Evolutionary conservation across 1,140 invertebrate species (phyloP), one percentile per base, ranked within the genome.

Genomic region (Chlorops oryzae): DNA sequence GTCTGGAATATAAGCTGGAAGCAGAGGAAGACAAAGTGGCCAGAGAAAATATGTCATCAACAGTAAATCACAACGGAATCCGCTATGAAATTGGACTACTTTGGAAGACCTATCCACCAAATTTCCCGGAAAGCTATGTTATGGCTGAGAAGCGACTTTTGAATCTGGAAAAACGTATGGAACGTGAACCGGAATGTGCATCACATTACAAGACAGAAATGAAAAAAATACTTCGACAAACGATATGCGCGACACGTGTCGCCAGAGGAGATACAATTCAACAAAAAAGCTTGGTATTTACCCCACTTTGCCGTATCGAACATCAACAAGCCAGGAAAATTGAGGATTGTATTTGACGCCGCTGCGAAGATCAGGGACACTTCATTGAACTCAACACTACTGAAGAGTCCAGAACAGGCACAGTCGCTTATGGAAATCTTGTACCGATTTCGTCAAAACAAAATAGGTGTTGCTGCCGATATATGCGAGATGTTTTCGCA

Each of bases 401-500:
- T 60, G 21, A 52, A 54, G 1, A 65, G 67, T 5, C 65, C 65
- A 0, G 59, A 69, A 40, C 34, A 66, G 4, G 38, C 59, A 1
- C 47, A 59, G 10, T 57, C 56, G 15, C 40, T 71, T 5, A 17
- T 56, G 13, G 63, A 57, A 0, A 59, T 70, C 15, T 20, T 73
- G 6, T 57, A 70, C 13, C 46, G 60, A 9, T 73, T 73, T 39
- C 28, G 69, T 6, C 46, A 62, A 45, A 39, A 51, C 12, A 35
- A 5, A 5, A 43, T 67, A n/a, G 67, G 60, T 3, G 51, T 67
- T 12, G 50, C 25, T 12, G 57, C 50, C n/a, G 62, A 71, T 47
- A 71, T 73, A 1, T 20, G 43, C 13, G 73, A 73, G 9, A 74
- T 73, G 71, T 75, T 74, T 24, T 42, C 73, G 0, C 61, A 55